Percentiles rank a stretch among this genome's conserved stretches.
These are phyloP conservation scores for Parasteatoda tepidariorum DNA, from an alignment of 1,140 invertebrate species.

Conservation along the genomic window DNA sequence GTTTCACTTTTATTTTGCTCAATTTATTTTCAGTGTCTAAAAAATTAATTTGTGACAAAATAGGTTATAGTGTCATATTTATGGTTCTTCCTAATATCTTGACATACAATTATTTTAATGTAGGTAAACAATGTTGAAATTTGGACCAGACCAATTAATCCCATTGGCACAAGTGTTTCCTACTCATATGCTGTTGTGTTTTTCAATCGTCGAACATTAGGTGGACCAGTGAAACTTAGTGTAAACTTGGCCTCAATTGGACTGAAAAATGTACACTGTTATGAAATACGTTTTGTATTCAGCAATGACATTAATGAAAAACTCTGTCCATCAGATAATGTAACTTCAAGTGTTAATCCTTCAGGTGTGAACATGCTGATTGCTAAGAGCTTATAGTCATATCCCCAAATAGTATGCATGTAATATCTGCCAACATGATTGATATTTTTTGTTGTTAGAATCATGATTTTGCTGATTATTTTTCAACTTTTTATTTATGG, in stretches of 20 bases:
- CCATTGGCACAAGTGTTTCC: slow-evolving; percentile 78
- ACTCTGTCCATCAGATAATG: slow-evolving; percentile 84
- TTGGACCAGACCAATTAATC: slow-evolving; percentile 88
- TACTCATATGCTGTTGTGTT: slow-evolving; percentile 91
- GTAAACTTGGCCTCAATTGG: slow-evolving; percentile 86
- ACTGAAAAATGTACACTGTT: slow-evolving; percentile 80
- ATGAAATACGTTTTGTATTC: slow-evolving; percentile 88
- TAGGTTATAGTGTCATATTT: too few species aligned
- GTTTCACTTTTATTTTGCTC: too few species aligned
- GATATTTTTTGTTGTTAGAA: too few species aligned
- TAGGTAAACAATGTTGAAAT: slow-evolving; percentile 93
- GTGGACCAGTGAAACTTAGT: slow-evolving; percentile 87
- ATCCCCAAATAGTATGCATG: too few species aligned
- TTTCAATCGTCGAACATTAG: slow-evolving; percentile 86
- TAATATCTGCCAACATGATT: too few species aligned
- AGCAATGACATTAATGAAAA: slow-evolving; percentile 84
- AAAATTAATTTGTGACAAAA: too few species aligned
- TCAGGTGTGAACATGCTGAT: slow-evolving; percentile 74
- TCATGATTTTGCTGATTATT: too few species aligned
- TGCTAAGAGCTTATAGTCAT: slow-evolving; percentile 49
- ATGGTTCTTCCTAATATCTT: too few species aligned
- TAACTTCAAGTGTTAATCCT: slow-evolving; percentile 94
- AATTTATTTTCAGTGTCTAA: too few species aligned
- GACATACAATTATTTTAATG: too few species aligned
- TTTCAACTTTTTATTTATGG: too few species aligned